Evolutionary conservation across 2,797 vertebrate species (phyloP).

Genomic region (Octomys mimax): DNA sequence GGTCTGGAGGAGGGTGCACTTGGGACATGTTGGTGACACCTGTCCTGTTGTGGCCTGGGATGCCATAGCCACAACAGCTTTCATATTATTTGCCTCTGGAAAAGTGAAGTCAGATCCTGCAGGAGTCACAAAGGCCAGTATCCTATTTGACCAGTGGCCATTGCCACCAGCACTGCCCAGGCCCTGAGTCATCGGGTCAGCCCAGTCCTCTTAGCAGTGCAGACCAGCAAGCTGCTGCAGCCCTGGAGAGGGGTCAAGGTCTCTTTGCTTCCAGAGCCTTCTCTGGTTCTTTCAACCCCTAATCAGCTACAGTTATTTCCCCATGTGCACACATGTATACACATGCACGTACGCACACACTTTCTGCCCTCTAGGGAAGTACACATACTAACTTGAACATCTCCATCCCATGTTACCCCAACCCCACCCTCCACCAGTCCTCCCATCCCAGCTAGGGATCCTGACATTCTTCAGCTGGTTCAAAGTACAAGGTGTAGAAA

Average conservation of each 20-base stretch:
- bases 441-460: neutral
- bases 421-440: neutral
- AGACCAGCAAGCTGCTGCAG: neutral
- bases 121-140: slow-evolving; percentile 26
- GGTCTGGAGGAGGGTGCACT: neutral
- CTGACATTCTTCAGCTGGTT: neutral
- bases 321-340: too few species aligned
- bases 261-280: neutral
- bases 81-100: neutral
- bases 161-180: neutral
- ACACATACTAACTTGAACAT: neutral
- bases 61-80: neutral
- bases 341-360: neutral
- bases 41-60: neutral
- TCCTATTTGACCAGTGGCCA: neutral
- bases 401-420: neutral
- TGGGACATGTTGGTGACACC: neutral
- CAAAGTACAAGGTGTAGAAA: neutral
- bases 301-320: neutral
- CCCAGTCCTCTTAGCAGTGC: neutral
- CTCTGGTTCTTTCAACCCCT: neutral
- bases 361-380: neutral
- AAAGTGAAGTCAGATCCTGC: slow-evolving; percentile 19
- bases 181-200: neutral
- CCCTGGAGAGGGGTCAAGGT: neutral